Evolutionary conservation across 53 echinoderm and acorn worm species (phyloP), one percentile per base, ranked within the genome.

Genomic region (Luidia sarsii): DNA sequence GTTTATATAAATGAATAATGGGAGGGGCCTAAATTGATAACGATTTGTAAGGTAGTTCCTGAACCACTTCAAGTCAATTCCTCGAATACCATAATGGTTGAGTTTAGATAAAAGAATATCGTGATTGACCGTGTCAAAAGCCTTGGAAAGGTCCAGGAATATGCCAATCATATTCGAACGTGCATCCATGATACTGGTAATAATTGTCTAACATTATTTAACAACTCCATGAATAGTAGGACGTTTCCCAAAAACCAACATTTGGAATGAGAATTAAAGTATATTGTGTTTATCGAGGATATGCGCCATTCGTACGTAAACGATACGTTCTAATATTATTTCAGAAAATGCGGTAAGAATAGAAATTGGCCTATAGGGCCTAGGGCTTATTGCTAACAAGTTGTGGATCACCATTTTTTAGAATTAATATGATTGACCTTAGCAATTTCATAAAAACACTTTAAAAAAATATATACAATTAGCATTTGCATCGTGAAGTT

Each of bases 51-150:
- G 63, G 20, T 79, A 79, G 16, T 7, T 31, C 32, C 46, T 45
- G 23, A 79, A 48, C 21, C 48, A 51, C 8, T 63, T 14, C 32
- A 79, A 27, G 18, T 62, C 50, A 45, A 16, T 33, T 6, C 79
- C 79, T 34, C 79, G 45, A 24, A 79, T 36, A 79, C 79, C 64
- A 48, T 77, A 60, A 21, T 28, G 41, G 7, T 22, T 16, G 23
- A 57, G 75, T 59, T 75, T 75, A 75, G 57, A 41, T 15, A 75
- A 49, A 50, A 50, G 50, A 4, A 50, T 50, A 50, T 50, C 5
- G 20, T 50, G 50, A 50, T 14, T 13, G 50, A 50, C 50, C n/a
- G n/a, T n/a, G n/a, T n/a, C n/a, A n/a, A n/a, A n/a, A 50, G 50
- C 50, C 6, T 50, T 50, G 50, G 15, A 50, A 21, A 50, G 50